Evolutionary conservation across 1,140 invertebrate genomes (phyloP).

Genomic region (Leptinotarsa undecemlineata): DNA sequence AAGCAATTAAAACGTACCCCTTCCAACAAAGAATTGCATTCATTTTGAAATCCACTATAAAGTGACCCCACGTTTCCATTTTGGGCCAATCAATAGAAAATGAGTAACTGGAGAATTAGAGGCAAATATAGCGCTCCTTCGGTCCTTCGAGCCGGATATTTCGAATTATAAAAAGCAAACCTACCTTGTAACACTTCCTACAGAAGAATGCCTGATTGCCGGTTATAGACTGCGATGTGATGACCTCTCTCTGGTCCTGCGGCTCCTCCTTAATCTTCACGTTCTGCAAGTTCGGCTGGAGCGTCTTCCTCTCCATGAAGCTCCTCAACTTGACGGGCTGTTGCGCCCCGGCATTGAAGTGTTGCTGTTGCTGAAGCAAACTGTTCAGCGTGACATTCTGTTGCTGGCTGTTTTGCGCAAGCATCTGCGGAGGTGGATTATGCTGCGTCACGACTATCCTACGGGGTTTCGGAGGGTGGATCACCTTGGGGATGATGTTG

Average conservation of each 20-base stretch:
- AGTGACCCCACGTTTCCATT: too few relatives aligned
- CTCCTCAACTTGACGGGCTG: conserved; percentile 17
- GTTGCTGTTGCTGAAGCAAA: not conserved
- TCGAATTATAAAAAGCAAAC: not conserved
- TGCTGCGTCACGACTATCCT: conserved; percentile 22
- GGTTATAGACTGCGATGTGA: conserved; percentile 37
- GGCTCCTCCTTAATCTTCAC: conserved; percentile 46
- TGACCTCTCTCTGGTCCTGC: conserved; percentile 30
- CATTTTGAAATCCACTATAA: too few relatives aligned
- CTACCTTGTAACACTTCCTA: conserved; percentile 51
- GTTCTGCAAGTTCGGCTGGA: conserved; percentile 34
- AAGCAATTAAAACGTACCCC: too few relatives aligned
- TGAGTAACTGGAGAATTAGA: too few relatives aligned
- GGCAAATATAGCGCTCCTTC: too few relatives aligned
- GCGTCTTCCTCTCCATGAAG: conserved; percentile 22
- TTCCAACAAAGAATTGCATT: too few relatives aligned
- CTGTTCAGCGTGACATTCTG: not conserved
- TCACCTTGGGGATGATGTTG: conserved; percentile 42
- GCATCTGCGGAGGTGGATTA: conserved; percentile 22
- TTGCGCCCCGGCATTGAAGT: not conserved
- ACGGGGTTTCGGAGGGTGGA: conserved; percentile 19
- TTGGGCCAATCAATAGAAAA: too few relatives aligned
- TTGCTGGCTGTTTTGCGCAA: conserved; percentile 2
- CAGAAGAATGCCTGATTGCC: conserved; percentile 53
- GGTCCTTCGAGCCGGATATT: too few relatives aligned